A percentile compares a stretch with the other conserved stretches of the same genome.
Conservation (phyloP, 2,888 invertebrate species). For the Macaria notata region DNA sequence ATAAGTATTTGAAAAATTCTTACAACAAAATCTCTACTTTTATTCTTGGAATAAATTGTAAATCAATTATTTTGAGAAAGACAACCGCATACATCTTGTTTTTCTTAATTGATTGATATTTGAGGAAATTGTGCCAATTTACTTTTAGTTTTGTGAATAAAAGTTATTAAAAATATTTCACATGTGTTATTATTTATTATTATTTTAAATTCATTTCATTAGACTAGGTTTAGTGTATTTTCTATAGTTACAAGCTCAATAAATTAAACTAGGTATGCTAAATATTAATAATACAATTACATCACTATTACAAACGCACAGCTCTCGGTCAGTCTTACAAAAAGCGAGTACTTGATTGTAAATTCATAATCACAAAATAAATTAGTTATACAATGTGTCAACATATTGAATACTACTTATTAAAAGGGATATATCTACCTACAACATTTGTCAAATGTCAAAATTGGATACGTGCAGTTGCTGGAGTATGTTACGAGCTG, state of each 20-base stretch:
- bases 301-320: slow-evolving; percentile 20
- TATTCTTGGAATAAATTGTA: slow-evolving; percentile 10
- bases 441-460: slow-evolving; percentile 73
- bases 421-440: not conserved
- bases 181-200: slow-evolving; percentile 24
- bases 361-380: slow-evolving; percentile 12
- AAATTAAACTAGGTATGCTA: slow-evolving; percentile 1
- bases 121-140: slow-evolving; percentile 56
- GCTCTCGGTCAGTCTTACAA: slow-evolving; percentile 40
- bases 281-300: slow-evolving; percentile 6
- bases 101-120: slow-evolving; percentile 73
- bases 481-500: slow-evolving; percentile 91
- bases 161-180: slow-evolving; percentile 28
- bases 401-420: not conserved
- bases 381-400: not conserved
- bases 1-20: too few species aligned
- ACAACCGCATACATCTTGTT: slow-evolving; percentile 62
- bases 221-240: slow-evolving; percentile 8
- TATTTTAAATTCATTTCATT: slow-evolving; percentile 5
- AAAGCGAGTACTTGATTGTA: slow-evolving; percentile 32
- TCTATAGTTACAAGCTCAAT: slow-evolving; percentile 14
- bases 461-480: slow-evolving; percentile 92
- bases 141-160: slow-evolving; percentile 45
- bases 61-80: slow-evolving; percentile 77
- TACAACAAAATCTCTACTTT: too few species aligned